A percentile compares a stretch with the other conserved stretches of the same genome.
phyloP scores from a whole-genome alignment of 2,888 invertebrate genomes.

The Acronicta psi region DNA sequence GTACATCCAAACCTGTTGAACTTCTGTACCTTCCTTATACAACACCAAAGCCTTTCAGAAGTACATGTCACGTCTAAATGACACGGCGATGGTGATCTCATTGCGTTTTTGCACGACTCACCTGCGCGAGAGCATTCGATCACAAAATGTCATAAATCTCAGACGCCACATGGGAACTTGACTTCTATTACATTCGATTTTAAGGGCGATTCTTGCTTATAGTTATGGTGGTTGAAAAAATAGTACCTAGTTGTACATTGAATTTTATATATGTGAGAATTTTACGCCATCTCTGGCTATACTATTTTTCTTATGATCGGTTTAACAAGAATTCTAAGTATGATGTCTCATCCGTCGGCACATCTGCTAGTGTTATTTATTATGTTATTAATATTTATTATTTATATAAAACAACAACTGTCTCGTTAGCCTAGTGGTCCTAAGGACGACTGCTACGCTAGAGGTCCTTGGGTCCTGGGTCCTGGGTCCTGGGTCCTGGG shows the following conservation, averaged over 20 bases:
- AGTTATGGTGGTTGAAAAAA: constrained; percentile 22
- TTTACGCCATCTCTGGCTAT: constrained; percentile 53
- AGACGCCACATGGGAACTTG: constrained; percentile 3
- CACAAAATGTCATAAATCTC: constrained; percentile 48
- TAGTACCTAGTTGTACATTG: constrained; percentile 43
- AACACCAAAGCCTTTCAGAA: constrained; percentile 25
- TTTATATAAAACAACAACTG: too few relatives aligned
- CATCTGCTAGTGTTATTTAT: constrained; percentile 46
- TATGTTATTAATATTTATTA: constrained; percentile 15
- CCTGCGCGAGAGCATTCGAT: constrained; percentile 57
- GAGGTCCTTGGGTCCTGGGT: too few relatives aligned
- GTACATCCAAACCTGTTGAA: not conserved
- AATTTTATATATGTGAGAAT: constrained; percentile 58
- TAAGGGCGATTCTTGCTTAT: constrained; percentile 13
- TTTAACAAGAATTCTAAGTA: constrained; percentile 49
- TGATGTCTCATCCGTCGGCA: constrained; percentile 49
- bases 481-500: too few relatives aligned
- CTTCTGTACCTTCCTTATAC: constrained; percentile 36
- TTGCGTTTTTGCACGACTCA: constrained; percentile 84
- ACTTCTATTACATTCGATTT: not conserved
- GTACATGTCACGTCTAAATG: constrained; percentile 76
- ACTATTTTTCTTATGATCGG: constrained; percentile 47
- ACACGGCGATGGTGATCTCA: constrained; percentile 80
- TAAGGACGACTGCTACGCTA: too few relatives aligned
- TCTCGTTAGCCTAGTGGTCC: too few relatives aligned